phyloP scores from a whole-genome alignment of 2,797 vertebrate species.

The Borostomias antarcticus region DNA sequence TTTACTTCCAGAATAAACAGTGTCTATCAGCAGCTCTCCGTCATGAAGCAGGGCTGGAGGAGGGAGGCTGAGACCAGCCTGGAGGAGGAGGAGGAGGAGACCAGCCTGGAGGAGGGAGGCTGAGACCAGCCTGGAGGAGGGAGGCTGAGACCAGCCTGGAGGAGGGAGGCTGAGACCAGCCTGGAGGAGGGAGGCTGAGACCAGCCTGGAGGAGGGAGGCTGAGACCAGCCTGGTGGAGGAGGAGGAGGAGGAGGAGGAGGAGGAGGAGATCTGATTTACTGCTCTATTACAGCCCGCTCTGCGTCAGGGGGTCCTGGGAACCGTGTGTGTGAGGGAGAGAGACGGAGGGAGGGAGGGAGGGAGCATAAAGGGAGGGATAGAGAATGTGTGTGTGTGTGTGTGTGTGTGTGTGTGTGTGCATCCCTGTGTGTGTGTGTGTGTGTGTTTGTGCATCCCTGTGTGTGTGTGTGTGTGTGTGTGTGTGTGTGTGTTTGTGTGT shows the following conservation, averaged over 20 bases:
- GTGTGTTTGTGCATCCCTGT: background rate
- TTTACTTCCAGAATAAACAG: slow-evolving; percentile 39
- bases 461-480: background rate
- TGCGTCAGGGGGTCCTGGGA: background rate
- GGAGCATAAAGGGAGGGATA: slow-evolving; percentile 10
- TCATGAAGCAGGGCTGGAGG: slow-evolving; percentile 52
- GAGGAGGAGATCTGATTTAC: too few relatives aligned
- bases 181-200: too few relatives aligned
- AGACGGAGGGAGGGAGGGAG: slow-evolving; percentile 15
- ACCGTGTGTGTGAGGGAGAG: background rate
- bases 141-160: too few relatives aligned
- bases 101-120: too few relatives aligned
- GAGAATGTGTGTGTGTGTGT: slow-evolving; percentile 21
- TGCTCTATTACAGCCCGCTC: slow-evolving; percentile 54
- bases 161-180: too few relatives aligned
- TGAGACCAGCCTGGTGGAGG: slow-evolving; percentile 63
- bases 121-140: too few relatives aligned
- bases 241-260: too few relatives aligned
- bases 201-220: slow-evolving; percentile 39
- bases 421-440: slow-evolving; percentile 26
- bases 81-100: too few relatives aligned
- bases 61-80: slow-evolving; percentile 57
- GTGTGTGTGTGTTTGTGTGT: background rate
- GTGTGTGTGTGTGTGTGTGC: slow-evolving; percentile 7
- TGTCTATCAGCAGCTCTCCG: slow-evolving; percentile 35